phyloP scores from a whole-genome alignment of 2,888 invertebrate species.

The Eupithecia centaureata region DNA sequence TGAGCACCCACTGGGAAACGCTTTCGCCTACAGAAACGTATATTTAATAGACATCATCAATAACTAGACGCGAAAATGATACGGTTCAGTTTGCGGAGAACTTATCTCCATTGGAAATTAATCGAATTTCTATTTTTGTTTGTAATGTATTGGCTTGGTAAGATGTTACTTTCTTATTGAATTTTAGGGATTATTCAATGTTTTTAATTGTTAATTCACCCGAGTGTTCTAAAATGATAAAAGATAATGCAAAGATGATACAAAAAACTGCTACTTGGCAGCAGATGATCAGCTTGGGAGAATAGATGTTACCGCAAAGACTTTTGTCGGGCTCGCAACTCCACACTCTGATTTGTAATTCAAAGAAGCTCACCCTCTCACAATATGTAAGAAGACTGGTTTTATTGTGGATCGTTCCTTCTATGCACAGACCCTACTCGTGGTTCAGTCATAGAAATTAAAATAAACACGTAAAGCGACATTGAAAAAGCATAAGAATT shows the following conservation, averaged over 20 bases:
- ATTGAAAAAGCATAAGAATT: conserved; percentile 70
- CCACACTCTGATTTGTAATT: conserved; percentile 67
- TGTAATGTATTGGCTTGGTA: conserved; percentile 25
- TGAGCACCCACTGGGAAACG: conserved; percentile 65
- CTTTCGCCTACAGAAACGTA: conserved; percentile 72
- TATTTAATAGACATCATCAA: conserved; percentile 83
- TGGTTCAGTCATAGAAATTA: conserved; percentile 79
- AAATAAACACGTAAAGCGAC: conserved; percentile 75
- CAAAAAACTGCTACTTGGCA: not conserved
- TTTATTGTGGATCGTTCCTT: conserved; percentile 52
- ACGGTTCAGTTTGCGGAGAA: conserved; percentile 70
- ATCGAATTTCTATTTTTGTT: conserved; percentile 73
- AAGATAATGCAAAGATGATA: not conserved
- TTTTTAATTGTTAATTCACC: not conserved
- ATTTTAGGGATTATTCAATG: not conserved
- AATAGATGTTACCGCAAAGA: not conserved
- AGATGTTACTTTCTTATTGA: not conserved
- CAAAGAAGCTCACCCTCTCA: conserved; percentile 66
- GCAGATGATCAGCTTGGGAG: not conserved
- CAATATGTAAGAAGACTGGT: conserved; percentile 58
- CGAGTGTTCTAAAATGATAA: not conserved
- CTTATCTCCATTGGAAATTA: conserved; percentile 82
- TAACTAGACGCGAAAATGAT: conserved; percentile 79
- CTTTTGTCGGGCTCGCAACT: conserved; percentile 57
- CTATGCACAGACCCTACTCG: conserved; percentile 40